Percentiles rank a stretch among this genome's conserved stretches.
These are phyloP conservation scores for Brachyopa scutellaris DNA, from an alignment of 2,888 invertebrate genomes.

Conservation along the genomic window DNA sequence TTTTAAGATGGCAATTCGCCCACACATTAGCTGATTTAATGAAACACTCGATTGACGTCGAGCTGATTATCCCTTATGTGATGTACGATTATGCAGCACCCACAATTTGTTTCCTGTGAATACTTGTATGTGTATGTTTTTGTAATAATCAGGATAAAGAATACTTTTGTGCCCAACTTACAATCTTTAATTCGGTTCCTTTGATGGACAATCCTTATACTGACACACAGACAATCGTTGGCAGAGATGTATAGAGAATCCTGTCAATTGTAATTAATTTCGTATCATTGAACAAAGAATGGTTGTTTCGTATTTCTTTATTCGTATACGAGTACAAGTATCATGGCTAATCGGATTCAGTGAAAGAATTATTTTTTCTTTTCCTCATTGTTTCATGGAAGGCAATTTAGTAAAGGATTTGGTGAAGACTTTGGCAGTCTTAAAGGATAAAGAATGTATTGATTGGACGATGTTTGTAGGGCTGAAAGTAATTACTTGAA, in stretches of 20 bases:
- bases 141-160: slow-evolving; percentile 30
- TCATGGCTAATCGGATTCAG: slow-evolving; percentile 50
- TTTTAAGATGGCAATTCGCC: neutral
- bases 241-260: slow-evolving; percentile 23
- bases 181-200: slow-evolving; percentile 21
- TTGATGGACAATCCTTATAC: slow-evolving; percentile 19
- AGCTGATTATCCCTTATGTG: slow-evolving; percentile 12
- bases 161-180: slow-evolving; percentile 16
- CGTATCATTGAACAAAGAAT: slow-evolving; percentile 52
- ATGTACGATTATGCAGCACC: slow-evolving; percentile 1
- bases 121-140: neutral
- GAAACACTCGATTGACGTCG: slow-evolving; percentile 23
- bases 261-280: slow-evolving; percentile 62
- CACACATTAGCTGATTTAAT: slow-evolving; percentile 32
- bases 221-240: slow-evolving; percentile 16
- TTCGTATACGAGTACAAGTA: no score
- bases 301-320: slow-evolving; percentile 34
- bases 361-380: slow-evolving; percentile 13
- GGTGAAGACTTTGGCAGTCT: neutral
- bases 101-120: neutral
- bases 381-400: neutral
- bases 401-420: neutral
- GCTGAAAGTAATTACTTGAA: slow-evolving; percentile 35
- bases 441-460: slow-evolving; percentile 41
- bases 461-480: slow-evolving; percentile 23